Evolutionary conservation across 2,113 vertebrate species (phyloP), one percentile per base, ranked within the genome.

Genomic region (Callopanchax toddi): DNA sequence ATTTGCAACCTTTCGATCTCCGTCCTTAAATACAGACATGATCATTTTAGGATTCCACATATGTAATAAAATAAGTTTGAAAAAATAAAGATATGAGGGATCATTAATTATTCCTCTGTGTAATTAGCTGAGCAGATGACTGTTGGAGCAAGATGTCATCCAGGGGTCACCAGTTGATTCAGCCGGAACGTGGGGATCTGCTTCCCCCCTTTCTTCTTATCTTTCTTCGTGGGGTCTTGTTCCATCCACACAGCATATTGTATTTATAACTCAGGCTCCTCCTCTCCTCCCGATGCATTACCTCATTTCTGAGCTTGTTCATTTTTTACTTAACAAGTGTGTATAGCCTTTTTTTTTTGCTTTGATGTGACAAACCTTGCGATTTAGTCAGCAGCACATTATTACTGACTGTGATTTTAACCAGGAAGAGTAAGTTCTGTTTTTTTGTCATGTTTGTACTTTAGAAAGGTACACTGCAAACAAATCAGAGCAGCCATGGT

Each of bases 241-340:
- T 91, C 81, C 89, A 79, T 79, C 70, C 67, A 88, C 86, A 53
- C 90, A 92, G 93, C 93, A 93, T 84, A 90, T 88, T 84, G 68
- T 93, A 92, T 93, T 92, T 90, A 90, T 92, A 93, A 88, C 79
- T 65, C 56, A 29, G 36, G 67, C 69, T 80, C 62, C 54, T 68
- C 62, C 64, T 26, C 42, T 32, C 18, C 56, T 43, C 48, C 36
- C 42, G 13, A n/a, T 37, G 46, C 36, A 66, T 70, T 73, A 75
- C 63, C 45, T 69, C 66, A 60, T 73, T 50, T 39, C 51, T 20
- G n/a, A 45, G 29, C 65, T 44, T 55, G 56, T 32, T 46, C 60
- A 66, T 63, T 51, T 52, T 78, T 60, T 72, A 58, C 50, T 67
- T 56, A 43, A 58, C 12, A 45, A 46, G 44, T 40, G 9, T 8